phyloP scores from a whole-genome alignment of 2,113 vertebrate genomes.

The Tylochromis polylepis region DNA sequence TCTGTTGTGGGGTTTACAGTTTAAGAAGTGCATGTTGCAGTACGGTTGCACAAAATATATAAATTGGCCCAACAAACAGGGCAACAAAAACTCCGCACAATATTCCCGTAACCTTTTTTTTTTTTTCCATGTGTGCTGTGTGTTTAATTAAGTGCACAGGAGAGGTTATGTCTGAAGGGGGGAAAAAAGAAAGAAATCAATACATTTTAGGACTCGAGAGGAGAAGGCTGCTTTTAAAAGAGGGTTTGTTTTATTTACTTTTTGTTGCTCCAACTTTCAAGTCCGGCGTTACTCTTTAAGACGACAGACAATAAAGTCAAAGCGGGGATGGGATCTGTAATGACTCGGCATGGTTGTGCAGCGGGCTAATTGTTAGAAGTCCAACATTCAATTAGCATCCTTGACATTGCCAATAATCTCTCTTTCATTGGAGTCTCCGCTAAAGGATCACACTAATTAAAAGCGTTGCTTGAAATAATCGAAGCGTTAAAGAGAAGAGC shows the following conservation, averaged over 20 bases:
- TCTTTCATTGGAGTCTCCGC: conserved; percentile 71
- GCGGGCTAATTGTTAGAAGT: conserved; percentile 74
- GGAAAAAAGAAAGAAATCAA: background rate
- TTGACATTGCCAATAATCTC: conserved; percentile 79
- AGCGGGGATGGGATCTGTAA: conserved; percentile 59
- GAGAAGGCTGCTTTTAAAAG: background rate
- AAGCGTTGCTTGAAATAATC: conserved; percentile 74
- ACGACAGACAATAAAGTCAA: conserved; percentile 31
- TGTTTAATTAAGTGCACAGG: background rate
- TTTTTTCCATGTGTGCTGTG: background rate
- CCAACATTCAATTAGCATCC: conserved; percentile 79
- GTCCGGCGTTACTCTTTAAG: conserved; percentile 12
- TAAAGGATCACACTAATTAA: conserved; percentile 73
- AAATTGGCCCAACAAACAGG: background rate
- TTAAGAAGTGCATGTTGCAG: background rate
- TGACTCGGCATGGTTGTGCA: conserved; percentile 64
- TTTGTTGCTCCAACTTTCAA: background rate
- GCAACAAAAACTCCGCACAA: background rate
- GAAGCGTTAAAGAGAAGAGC: conserved; percentile 66
- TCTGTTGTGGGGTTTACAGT: background rate
- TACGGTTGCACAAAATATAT: background rate
- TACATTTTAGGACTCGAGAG: background rate
- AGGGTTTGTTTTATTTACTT: background rate
- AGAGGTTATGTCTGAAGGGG: background rate
- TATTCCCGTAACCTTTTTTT: background rate